Conservation (phyloP, 2,888 invertebrate species). For the Dendrolimus houi region DNA sequence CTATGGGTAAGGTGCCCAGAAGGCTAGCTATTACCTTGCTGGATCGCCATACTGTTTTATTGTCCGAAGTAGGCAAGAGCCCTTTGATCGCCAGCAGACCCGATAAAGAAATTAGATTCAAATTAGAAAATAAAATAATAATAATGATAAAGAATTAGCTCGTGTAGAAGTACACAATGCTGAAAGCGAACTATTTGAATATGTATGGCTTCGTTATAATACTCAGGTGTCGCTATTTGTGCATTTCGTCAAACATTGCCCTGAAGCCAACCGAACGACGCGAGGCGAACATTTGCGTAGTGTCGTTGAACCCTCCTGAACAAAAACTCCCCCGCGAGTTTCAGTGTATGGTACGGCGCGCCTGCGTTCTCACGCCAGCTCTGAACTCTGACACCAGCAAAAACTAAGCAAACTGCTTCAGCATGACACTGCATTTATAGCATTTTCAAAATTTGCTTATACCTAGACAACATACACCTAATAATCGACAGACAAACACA, state of each 20-base stretch:
- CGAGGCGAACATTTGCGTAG: conserved; percentile 35
- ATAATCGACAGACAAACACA: conserved; percentile 3
- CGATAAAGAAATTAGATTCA: too few relatives aligned
- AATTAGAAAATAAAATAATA: too few relatives aligned
- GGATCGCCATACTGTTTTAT: too few relatives aligned
- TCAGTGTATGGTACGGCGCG: conserved; percentile 37
- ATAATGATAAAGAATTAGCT: not conserved
- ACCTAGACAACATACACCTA: not conserved
- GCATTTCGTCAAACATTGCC: conserved; percentile 3
- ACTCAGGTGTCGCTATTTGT: not conserved
- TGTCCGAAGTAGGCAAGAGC: too few relatives aligned
- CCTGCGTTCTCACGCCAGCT: conserved; percentile 54
- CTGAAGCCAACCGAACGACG: conserved; percentile 18
- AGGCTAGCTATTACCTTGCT: too few relatives aligned
- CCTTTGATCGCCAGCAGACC: not conserved
- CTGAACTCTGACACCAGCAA: conserved; percentile 63
- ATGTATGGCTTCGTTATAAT: not conserved
- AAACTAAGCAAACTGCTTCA: conserved; percentile 44
- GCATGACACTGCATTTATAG: conserved; percentile 5
- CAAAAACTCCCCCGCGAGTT: conserved; percentile 68
- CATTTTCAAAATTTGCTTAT: not conserved
- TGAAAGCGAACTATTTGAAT: not conserved
- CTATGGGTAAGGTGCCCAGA: too few relatives aligned
- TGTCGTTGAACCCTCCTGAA: conserved; percentile 64
- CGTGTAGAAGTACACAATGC: not conserved